Conservation (phyloP, 2,797 vertebrate species). For the Labroides dimidiatus region DNA sequence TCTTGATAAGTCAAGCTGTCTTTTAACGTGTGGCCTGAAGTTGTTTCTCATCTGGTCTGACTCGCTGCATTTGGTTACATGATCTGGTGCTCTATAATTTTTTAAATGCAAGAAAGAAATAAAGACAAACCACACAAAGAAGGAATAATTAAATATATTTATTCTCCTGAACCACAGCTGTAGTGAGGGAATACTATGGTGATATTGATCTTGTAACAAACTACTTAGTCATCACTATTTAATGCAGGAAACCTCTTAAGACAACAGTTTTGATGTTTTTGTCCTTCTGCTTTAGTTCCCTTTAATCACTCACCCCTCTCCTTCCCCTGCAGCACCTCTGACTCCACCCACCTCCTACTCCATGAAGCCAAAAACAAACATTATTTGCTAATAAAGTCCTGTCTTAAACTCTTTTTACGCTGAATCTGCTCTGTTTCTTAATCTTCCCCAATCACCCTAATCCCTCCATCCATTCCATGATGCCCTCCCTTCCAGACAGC, state of each 20-base stretch:
- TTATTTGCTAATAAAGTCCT: conserved; percentile 47
- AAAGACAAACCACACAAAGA: too few relatives aligned
- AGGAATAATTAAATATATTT: not conserved
- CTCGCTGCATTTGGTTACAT: too few relatives aligned
- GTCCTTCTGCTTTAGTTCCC: not conserved
- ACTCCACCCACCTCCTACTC: conserved; percentile 48
- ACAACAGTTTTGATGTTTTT: not conserved
- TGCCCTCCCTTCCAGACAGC: conserved; percentile 16
- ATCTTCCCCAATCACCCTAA: conserved; percentile 30
- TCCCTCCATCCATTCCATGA: conserved; percentile 47
- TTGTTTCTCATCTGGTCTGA: too few relatives aligned
- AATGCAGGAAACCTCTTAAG: conserved; percentile 1
- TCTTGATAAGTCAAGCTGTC: conserved; percentile 21
- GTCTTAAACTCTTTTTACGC: conserved; percentile 32
- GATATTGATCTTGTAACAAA: not conserved
- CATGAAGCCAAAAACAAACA: conserved; percentile 47
- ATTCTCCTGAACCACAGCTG: not conserved
- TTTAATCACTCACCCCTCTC: not conserved
- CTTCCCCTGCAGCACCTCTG: not conserved
- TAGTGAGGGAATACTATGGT: not conserved
- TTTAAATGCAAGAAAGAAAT: too few relatives aligned
- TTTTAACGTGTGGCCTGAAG: not conserved
- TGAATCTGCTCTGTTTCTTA: conserved; percentile 42
- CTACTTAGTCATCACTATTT: not conserved
- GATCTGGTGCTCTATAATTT: too few relatives aligned